Percentiles rank a stretch among this genome's conserved stretches.
phyloP scores from a whole-genome alignment of 1,140 invertebrate genomes.

The Semibalanus balanoides region DNA sequence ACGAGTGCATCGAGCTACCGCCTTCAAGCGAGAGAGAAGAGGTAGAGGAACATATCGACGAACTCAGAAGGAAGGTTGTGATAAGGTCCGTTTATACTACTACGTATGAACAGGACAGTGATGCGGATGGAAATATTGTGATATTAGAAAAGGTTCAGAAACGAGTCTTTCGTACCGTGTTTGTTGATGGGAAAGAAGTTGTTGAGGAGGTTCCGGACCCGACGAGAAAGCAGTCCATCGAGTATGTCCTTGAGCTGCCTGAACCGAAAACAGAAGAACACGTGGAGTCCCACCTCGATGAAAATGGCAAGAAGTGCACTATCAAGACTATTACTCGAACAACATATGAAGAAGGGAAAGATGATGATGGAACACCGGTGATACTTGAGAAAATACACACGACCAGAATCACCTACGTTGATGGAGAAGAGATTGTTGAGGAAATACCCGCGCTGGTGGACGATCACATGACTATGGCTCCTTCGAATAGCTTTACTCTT shows the following conservation, averaged over 20 bases:
- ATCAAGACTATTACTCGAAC: background rate
- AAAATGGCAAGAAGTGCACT: background rate
- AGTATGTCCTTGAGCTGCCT: background rate
- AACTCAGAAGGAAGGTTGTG: background rate
- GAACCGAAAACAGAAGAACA: background rate
- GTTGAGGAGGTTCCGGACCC: background rate
- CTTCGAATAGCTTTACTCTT: background rate
- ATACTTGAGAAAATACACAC: background rate
- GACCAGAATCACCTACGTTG: background rate
- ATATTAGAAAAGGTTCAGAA: background rate
- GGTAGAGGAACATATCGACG: background rate
- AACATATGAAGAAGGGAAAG: background rate
- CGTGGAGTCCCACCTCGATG: background rate
- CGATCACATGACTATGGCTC: background rate
- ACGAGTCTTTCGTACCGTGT: background rate
- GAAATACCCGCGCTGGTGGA: background rate
- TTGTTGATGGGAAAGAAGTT: background rate
- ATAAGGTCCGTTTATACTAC: background rate
- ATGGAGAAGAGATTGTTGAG: background rate
- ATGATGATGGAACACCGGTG: background rate
- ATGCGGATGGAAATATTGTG: background rate
- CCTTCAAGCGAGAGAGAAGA: background rate
- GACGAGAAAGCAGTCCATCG: background rate
- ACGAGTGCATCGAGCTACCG: background rate
- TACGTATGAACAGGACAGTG: background rate